Base-by-base conservation (phyloP, 2,797 vertebrate species). In the Tokudaia tokunoshimensis region DNA sequence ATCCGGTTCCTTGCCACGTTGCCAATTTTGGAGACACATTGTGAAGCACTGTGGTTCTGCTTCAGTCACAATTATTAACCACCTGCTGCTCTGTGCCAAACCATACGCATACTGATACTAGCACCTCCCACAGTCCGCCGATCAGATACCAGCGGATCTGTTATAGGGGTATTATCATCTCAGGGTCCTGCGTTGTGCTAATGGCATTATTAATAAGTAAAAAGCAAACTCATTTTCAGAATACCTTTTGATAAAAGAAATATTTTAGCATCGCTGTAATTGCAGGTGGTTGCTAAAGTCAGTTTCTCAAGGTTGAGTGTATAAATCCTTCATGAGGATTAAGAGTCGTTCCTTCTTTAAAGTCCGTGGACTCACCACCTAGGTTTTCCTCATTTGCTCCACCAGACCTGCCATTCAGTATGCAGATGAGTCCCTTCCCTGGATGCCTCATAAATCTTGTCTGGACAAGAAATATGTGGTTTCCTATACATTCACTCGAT, bases 221-320 rank as follows among this genome's bases (percentile, higher is more conserved):
- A 98, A 97, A 97, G 96, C 92, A 97, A 98, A 97, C 98, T 98
- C 89, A 96, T 97, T 98, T 98, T 97, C 75, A 84, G 82, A 95
- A 96, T 97, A 75, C 80, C 20, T 96, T 90, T 87, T 97, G 95
- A 98, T 98, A 50, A 97, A 97, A 92, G 80, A 98, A 96, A 94
- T 94, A 94, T 96, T 97, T 93, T 92, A 44, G 97, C 97, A 96
- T 93, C 97, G 96, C 97, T 91, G 95, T 97, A 95, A 94, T 88
- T 96, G 52, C 72, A 84, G 72, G 95, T 70, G 79, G 34, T 72
- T 93, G 94, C 26, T n/a, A 79, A 88, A 92, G 65, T 94, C 96
- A 59, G 78, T 94, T 37, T 96, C 91, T 93, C 87, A 90, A 17
- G 92, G 95, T 12, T 81, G 83, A 63, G 34, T 6, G 3, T 50